Conservation (phyloP, 2,797 vertebrate species). For the Bradypodion pumilum region DNA sequence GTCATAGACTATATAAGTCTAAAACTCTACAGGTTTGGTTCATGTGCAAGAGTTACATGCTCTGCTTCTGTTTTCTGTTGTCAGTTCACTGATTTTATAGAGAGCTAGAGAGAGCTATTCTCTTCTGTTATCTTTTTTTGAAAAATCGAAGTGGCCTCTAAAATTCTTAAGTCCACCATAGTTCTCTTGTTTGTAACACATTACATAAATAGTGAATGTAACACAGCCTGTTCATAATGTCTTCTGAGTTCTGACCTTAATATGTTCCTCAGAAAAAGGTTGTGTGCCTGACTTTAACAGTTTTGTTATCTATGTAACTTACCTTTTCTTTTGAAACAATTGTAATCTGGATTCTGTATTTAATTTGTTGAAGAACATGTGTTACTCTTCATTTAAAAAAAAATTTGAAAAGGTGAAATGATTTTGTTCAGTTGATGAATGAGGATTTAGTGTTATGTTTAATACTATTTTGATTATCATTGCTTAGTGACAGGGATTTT, state of each 20-base stretch:
- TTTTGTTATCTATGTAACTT: neutral
- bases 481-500: neutral
- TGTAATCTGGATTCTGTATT: neutral
- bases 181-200: neutral
- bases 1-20: neutral
- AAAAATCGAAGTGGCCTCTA: neutral
- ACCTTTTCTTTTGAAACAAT: neutral
- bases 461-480: neutral
- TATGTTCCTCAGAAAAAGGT: neutral
- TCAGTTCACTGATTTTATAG: neutral
- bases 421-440: neutral
- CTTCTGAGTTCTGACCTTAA: neutral
- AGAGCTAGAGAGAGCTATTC: neutral
- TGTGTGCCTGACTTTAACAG: neutral
- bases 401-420: neutral
- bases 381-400: neutral
- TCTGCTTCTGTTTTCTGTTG: neutral
- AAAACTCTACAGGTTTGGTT: neutral
- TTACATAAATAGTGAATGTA: neutral
- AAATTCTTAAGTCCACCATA: neutral
- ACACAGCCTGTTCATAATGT: neutral
- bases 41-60: neutral
- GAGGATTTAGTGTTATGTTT: neutral
- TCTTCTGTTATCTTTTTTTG: neutral
- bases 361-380: neutral